These are phyloP conservation scores for Bilobella aurantiaca DNA, from an alignment of 1,140 invertebrate genomes.

Conservation along the genomic window DNA sequence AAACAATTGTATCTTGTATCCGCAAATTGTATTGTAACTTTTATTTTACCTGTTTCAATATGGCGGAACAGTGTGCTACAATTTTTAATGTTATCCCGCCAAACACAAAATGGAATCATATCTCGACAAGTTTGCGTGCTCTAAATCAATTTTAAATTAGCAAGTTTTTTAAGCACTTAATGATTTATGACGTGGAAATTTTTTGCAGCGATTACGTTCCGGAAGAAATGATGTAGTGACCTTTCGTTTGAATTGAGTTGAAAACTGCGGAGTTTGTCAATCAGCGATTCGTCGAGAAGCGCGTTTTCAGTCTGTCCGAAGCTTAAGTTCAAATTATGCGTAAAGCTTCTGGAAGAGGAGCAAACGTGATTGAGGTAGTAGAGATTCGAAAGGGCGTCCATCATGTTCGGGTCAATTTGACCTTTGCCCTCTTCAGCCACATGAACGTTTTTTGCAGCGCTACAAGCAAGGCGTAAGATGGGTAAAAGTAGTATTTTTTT, in stretches of 20 bases:
- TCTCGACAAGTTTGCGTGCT: conserved; percentile 12
- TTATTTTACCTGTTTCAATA: conserved; percentile 50
- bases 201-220: not conserved
- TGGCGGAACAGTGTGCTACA: conserved; percentile 61
- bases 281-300: not conserved
- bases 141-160: not conserved
- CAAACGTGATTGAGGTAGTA: conserved; percentile 31
- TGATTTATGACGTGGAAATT: not conserved
- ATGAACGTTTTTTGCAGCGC: not conserved
- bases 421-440: not conserved
- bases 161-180: not conserved
- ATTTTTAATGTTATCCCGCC: conserved; percentile 24
- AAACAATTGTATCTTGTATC: not conserved
- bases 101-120: conserved; percentile 15
- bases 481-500: not conserved
- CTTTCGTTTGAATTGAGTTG: not conserved
- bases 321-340: conserved; percentile 25
- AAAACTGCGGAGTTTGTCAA: not conserved
- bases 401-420: not conserved
- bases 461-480: not conserved
- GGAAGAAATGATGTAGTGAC: not conserved
- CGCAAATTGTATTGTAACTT: too few species aligned
- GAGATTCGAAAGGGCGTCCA: conserved; percentile 6
- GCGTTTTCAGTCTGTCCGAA: conserved; percentile 5
- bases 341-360: conserved; percentile 26